Percentiles rank a stretch among this genome's conserved stretches.
These are phyloP conservation scores for Synanthedon myopaeformis DNA, from an alignment of 2,888 invertebrate species.

Conservation along the genomic window DNA sequence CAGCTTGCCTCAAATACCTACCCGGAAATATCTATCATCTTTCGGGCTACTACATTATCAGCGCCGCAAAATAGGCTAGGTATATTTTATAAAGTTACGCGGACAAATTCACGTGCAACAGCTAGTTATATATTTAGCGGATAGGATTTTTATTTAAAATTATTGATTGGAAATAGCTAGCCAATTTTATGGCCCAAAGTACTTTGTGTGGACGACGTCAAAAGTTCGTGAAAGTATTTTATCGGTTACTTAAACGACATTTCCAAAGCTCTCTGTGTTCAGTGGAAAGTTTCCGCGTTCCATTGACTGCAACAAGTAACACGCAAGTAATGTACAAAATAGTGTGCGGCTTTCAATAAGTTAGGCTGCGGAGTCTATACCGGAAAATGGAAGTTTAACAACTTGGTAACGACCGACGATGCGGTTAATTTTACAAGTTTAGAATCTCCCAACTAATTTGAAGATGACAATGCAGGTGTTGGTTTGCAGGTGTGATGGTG, in stretches of 20 bases:
- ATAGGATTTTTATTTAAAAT: no score
- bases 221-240: neutral
- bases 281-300: neutral
- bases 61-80: no score
- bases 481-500: constrained; percentile 75
- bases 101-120: no score
- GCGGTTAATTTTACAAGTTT: neutral
- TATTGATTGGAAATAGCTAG: no score
- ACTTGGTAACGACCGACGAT: neutral
- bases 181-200: no score
- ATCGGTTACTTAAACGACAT: neutral
- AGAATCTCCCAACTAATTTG: no score
- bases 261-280: neutral
- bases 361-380: neutral
- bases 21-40: no score
- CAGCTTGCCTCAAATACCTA: no score
- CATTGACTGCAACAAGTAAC: neutral
- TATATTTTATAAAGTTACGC: no score
- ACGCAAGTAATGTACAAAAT: neutral
- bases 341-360: neutral
- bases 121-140: no score
- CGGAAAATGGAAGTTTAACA: neutral
- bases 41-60: no score
- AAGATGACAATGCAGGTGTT: constrained; percentile 3
- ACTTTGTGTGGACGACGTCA: neutral